A percentile compares a stretch with the other conserved stretches of the same genome.
phyloP scores from a whole-genome alignment of 2,888 invertebrate species.

The Neelides folsomi region DNA sequence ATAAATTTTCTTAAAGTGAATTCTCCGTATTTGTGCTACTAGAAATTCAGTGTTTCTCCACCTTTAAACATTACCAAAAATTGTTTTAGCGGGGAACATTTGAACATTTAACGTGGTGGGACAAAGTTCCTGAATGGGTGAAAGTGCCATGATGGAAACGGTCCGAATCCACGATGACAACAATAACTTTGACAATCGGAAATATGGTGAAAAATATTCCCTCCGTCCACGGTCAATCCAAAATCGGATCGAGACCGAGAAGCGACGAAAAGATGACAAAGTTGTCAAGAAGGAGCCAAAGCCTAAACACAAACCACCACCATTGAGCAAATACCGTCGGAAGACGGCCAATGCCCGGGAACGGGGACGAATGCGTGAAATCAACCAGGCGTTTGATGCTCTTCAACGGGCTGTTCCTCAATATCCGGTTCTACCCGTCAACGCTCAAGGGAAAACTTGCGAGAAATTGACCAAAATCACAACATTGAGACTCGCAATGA shows the following conservation, averaged over 20 bases:
- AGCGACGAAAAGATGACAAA: slow-evolving; percentile 35
- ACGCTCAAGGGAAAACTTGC: slow-evolving; percentile 38
- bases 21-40: too few species aligned
- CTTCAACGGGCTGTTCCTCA: slow-evolving; percentile 61
- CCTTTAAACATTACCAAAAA: too few species aligned
- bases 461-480: slow-evolving; percentile 82
- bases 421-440: slow-evolving; percentile 33
- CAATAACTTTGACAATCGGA: slow-evolving; percentile 14
- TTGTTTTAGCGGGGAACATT: too few species aligned
- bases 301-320: slow-evolving; percentile 44
- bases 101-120: too few species aligned
- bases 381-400: slow-evolving; percentile 75
- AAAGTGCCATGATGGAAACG: not conserved
- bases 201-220: slow-evolving; percentile 49
- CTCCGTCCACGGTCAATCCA: slow-evolving; percentile 52
- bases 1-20: too few species aligned
- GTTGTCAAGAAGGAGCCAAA: slow-evolving; percentile 36
- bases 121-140: too few species aligned
- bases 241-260: slow-evolving; percentile 43
- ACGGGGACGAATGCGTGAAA: slow-evolving; percentile 73
- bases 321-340: slow-evolving; percentile 73
- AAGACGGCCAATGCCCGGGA: slow-evolving; percentile 83
- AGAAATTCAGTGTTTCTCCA: too few species aligned
- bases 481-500: slow-evolving; percentile 71
- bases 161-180: slow-evolving; percentile 13